Conservation (phyloP, 2,888 invertebrate genomes). For the Amblyjoppa proteus region DNA sequence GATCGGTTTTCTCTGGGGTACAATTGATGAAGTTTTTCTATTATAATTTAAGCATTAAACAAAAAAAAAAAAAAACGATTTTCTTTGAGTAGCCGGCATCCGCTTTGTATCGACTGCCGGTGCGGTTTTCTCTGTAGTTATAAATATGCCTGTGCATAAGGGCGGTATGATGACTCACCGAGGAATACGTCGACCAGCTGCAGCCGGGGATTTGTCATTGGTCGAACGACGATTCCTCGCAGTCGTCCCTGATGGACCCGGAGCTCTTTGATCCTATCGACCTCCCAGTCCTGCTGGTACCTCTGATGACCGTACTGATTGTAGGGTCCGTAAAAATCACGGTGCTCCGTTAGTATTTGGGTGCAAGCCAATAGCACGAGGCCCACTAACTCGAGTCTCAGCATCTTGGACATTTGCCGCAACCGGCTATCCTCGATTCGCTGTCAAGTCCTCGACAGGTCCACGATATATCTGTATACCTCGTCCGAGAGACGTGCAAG, state of each 20-base stretch:
- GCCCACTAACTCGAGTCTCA: conserved; percentile 79
- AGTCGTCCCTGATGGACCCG: conserved; percentile 89
- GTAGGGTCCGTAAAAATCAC: conserved; percentile 75
- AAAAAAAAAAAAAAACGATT: too few relatives aligned
- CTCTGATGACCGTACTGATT: conserved; percentile 76
- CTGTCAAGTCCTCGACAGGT: conserved; percentile 6
- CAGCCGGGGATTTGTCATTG: conserved; percentile 88
- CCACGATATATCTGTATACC: not conserved
- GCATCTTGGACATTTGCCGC: conserved; percentile 77
- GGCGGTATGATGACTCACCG: conserved; percentile 81
- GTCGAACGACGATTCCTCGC: conserved; percentile 89
- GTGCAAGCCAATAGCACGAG: conserved; percentile 80
- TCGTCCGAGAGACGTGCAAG: conserved; percentile 28
- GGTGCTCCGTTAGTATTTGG: conserved; percentile 81
- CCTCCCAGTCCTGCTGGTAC: conserved; percentile 73
- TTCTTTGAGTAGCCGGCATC: not conserved
- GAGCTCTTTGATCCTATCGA: conserved; percentile 86
- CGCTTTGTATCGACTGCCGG: not conserved
- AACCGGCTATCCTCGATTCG: conserved; percentile 25
- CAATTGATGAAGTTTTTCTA: not conserved
- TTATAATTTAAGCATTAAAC: not conserved
- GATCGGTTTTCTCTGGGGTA: not conserved
- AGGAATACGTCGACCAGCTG: conserved; percentile 91
- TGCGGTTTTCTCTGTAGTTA: conserved; percentile 19
- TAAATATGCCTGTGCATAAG: conserved; percentile 21